Base-by-base conservation (phyloP, 2,888 invertebrate genomes). In the Drosophila eohydei region DNA sequence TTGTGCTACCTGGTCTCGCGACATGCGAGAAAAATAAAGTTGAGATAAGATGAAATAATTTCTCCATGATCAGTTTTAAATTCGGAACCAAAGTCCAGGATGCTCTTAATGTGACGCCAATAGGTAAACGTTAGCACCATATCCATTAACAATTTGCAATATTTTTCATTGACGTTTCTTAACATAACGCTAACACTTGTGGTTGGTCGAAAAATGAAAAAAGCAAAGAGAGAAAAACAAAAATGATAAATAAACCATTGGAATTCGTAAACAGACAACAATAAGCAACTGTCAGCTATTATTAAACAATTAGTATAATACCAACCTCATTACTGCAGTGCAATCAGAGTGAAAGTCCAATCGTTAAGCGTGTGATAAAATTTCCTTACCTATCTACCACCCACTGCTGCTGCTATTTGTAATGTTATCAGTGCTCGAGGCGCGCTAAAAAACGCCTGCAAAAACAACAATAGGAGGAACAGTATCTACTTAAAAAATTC, bases 351-450 rank as follows among this genome's bases (percentile, higher is more conserved):
- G 50, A 70, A 74, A 74, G 51, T 60, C 8, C 5, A 16, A 48
- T 21, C 46, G 38, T 21, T 30, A 48, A 43, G 55, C 36, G 63
- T 64, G 52, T 74, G 74, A 78, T 67, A 71, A 52, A 67, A 63
- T 66, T 54, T 66, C 50, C 36, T 40, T 34, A 44, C 57, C 50
- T 34, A 59, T 58, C 77, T 69, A 54, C 56, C 69, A 56, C 81
- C 81, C 84, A 74, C 50, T 50, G 50, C 16, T 59, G 44, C 46
- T 54, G 41, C 36, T 48, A 38, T 40, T 64, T 69, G 80, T 71
- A 76, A 81, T 86, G 87, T 81, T 88, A 89, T 84, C 81, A 82
- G 83, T 73, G 65, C 52, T 38, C 54, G 52, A 68, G 75, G 80
- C 85, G 82, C 80, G 85, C 82, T 78, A 80, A 84, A 83, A 80